These are phyloP conservation scores for Istiophorus platypterus DNA, from an alignment of 2,113 vertebrate species.

Conservation along the genomic window DNA sequence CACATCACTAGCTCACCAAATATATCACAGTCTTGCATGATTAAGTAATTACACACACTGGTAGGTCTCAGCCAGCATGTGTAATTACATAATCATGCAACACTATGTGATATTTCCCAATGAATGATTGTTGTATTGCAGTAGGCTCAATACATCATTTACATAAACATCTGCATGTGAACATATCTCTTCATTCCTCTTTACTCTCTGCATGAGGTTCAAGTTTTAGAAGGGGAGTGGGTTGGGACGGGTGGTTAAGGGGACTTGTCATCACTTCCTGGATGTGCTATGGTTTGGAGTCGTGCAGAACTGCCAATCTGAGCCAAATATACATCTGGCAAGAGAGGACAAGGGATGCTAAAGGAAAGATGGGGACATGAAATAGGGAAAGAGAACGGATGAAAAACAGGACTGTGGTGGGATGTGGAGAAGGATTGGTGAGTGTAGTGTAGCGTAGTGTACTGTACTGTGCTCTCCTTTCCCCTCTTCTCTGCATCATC, in stretches of 20 bases:
- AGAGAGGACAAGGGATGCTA: slow-evolving; percentile 65
- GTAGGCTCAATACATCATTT: slow-evolving; percentile 64
- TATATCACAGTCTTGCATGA: slow-evolving; percentile 68
- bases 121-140: slow-evolving; percentile 60
- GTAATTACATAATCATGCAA: slow-evolving; percentile 75
- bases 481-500: slow-evolving; percentile 78
- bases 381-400: slow-evolving; percentile 48
- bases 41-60: slow-evolving; percentile 76
- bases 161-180: slow-evolving; percentile 74
- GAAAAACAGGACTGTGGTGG: slow-evolving; percentile 48
- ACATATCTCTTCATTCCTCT: slow-evolving; percentile 59
- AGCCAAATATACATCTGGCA: slow-evolving; percentile 83
- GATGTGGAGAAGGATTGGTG: slow-evolving; percentile 65
- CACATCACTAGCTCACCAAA: slow-evolving; percentile 67
- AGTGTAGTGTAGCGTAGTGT: slow-evolving; percentile 71
- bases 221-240: slow-evolving; percentile 55
- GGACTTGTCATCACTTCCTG: slow-evolving; percentile 74
- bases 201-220: slow-evolving; percentile 64
- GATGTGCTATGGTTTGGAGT: slow-evolving; percentile 70
- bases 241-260: not conserved
- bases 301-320: slow-evolving; percentile 75
- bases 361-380: slow-evolving; percentile 70
- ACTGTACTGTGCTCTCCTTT: slow-evolving; percentile 69
- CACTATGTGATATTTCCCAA: slow-evolving; percentile 65
- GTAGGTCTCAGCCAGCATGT: slow-evolving; percentile 68